Evolutionary conservation across 2,888 invertebrate genomes (phyloP).

Genomic region (Uloborus plumipes): DNA sequence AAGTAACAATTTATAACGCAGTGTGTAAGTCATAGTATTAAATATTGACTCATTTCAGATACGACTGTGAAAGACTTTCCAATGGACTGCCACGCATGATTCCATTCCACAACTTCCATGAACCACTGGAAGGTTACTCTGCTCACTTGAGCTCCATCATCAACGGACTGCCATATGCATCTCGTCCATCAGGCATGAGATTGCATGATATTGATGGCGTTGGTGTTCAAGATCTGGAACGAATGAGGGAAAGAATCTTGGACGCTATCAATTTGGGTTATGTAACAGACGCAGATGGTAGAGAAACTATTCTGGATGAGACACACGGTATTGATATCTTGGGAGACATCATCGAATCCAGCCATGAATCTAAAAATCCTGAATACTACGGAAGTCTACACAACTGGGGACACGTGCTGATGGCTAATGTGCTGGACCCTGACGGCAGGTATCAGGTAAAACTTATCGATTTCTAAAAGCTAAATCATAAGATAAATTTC

Average conservation of each 20-base stretch:
- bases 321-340: constrained; percentile 82
- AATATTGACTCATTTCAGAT: constrained; percentile 69
- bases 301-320: constrained; percentile 77
- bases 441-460: constrained; percentile 80
- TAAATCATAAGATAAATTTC: no score
- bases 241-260: constrained; percentile 82
- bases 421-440: constrained; percentile 85
- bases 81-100: constrained; percentile 80
- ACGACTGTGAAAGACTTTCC: constrained; percentile 82
- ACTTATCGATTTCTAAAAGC: neutral
- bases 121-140: constrained; percentile 55
- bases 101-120: constrained; percentile 73
- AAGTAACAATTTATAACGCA: no score
- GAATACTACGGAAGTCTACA: constrained; percentile 79
- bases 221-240: constrained; percentile 74
- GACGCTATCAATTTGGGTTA: constrained; percentile 80
- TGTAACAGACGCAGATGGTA: constrained; percentile 75
- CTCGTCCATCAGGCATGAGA: constrained; percentile 64
- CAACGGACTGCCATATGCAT: constrained; percentile 64
- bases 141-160: constrained; percentile 47
- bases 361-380: constrained; percentile 49
- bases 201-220: constrained; percentile 56
- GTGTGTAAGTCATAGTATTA: no score
- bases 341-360: constrained; percentile 84
- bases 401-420: constrained; percentile 85